Base-by-base conservation (phyloP, 2,113 vertebrate genomes). In the Serinus canaria region DNA sequence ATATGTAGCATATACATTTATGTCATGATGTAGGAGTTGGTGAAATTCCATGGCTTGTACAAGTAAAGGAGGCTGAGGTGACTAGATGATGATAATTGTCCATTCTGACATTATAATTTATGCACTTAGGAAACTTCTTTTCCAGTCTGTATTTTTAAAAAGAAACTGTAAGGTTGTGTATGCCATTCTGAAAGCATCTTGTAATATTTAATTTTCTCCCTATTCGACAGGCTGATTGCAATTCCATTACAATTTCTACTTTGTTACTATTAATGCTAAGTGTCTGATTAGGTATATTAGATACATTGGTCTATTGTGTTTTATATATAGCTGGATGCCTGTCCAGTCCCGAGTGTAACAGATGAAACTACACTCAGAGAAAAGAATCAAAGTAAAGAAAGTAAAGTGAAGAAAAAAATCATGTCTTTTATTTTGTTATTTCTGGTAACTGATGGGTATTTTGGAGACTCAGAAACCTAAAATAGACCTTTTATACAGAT, bases 311-410 rank as follows among this genome's bases (percentile, higher is more conserved):
- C 79, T 75, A 49, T 88, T 94, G 52, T 78, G 37, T 81, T 92
- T 88, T 91, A 80, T 93, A 86, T 81, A 83, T 93, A 94, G 72
- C 63, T 92, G 6, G 21, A 47, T 76, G 52, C 24, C 47, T 95
- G 79, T 90, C 92, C 91, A 90, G 83, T 52, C 37, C 27, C 2
- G 15, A 90, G 15, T 88, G 20, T 55, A 93, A 77, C 43, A 94
- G 77, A 25, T 2, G 50, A 79, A 95, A 2, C 58, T 63, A 69
- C 13, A 41, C 25, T 63, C 72, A 56, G 35, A 49, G 21, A 37
- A 69, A 76, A 83, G 14, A 76, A 25, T 76, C 21, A 76, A 90
- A 89, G n/a, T 25, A 17, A 77, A 46, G 43, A 28, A 30, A 56
- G 46, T 87, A 17, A 74, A 64, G 68, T 50, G 53, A 92, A 95